A percentile compares a stretch with the other conserved stretches of the same genome.
Conservation (phyloP, 2,113 vertebrate genomes). For the Emydocephalus ijimae region DNA sequence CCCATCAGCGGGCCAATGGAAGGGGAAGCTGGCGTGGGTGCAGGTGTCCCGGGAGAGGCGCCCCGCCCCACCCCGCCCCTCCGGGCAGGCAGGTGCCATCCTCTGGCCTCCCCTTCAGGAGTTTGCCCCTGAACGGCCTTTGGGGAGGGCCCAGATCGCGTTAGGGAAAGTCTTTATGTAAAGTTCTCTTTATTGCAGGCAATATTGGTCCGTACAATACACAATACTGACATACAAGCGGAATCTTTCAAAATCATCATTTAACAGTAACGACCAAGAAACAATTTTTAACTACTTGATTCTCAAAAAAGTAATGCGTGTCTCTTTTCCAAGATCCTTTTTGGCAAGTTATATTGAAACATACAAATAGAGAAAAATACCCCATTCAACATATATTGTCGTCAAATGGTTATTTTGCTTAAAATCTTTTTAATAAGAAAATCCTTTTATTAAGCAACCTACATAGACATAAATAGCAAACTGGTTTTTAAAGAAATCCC, state of each 20-base stretch:
- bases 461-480: conserved; percentile 80
- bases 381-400: conserved; percentile 76
- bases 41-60: background rate
- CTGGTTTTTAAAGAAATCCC: conserved; percentile 73
- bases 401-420: conserved; percentile 81
- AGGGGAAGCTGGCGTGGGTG: background rate
- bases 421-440: conserved; percentile 78
- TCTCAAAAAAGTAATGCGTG: conserved; percentile 70
- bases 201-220: conserved; percentile 77
- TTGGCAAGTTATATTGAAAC: conserved; percentile 72
- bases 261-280: conserved; percentile 76
- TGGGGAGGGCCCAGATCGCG: conserved; percentile 44
- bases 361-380: conserved; percentile 80
- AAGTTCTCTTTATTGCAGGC: conserved; percentile 79
- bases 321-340: conserved; percentile 69
- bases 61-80: background rate
- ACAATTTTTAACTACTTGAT: conserved; percentile 72
- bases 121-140: background rate
- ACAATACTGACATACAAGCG: conserved; percentile 77
- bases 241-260: conserved; percentile 75
- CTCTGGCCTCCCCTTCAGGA: background rate
- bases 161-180: conserved; percentile 63
- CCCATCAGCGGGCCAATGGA: background rate
- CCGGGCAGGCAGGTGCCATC: background rate
- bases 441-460: conserved; percentile 74